phyloP scores from a whole-genome alignment of 2,113 vertebrate species.

The Chiloscyllium plagiosum region DNA sequence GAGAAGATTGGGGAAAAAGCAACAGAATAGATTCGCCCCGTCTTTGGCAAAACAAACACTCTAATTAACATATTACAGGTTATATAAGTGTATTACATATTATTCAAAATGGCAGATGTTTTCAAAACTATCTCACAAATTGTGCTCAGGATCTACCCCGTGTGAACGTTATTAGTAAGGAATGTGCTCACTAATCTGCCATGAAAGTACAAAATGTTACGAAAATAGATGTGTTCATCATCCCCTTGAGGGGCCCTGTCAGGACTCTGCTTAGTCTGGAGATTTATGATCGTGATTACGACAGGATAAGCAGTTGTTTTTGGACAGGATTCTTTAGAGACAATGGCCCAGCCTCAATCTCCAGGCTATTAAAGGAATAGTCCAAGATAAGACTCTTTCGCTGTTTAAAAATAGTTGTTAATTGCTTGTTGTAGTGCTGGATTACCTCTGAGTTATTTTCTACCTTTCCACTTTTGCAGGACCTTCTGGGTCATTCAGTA shows the following conservation, averaged over 20 bases:
- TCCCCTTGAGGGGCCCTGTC: neutral
- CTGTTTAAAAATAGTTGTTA: neutral
- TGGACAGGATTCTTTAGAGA: neutral
- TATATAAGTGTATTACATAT: no score
- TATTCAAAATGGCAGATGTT: neutral
- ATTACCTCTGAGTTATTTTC: neutral
- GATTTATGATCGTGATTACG: neutral
- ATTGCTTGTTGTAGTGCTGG: neutral
- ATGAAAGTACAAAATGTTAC: neutral
- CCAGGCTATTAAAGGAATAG: neutral
- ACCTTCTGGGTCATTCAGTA: neutral
- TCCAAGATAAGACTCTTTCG: neutral
- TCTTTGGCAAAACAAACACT: neutral
- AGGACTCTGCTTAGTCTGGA: neutral
- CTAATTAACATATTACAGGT: neutral
- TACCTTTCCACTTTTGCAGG: neutral
- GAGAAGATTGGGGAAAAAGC: neutral
- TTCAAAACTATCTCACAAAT: neutral
- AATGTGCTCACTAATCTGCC: neutral
- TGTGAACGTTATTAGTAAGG: neutral
- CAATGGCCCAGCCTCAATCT: neutral
- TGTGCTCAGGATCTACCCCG: neutral
- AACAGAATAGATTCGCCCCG: neutral
- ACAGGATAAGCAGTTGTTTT: neutral
- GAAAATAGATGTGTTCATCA: neutral